A percentile compares a stretch with the other conserved stretches of the same genome.
Evolutionary conservation across 2,888 invertebrate species (phyloP).

Genomic region (Amaurobius ferox): DNA sequence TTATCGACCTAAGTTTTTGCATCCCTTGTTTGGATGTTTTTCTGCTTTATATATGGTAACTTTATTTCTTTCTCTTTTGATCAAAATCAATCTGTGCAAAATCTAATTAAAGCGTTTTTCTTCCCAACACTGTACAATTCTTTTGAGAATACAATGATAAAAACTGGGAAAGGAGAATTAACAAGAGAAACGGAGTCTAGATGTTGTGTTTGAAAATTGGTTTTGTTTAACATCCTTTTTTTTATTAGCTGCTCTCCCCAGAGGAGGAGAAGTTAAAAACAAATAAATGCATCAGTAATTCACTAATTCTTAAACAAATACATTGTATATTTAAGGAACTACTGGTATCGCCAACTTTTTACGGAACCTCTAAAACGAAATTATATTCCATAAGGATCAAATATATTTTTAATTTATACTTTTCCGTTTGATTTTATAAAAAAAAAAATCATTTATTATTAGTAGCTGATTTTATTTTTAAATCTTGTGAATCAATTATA

Average conservation of each 20-base stretch:
- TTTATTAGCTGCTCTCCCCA: constrained; percentile 30
- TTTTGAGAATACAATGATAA: constrained; percentile 28
- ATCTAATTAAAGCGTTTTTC: constrained; percentile 68
- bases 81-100: constrained; percentile 53
- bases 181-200: constrained; percentile 17
- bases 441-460: too few relatives aligned
- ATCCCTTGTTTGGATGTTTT: background rate
- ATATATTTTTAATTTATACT: too few relatives aligned
- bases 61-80: constrained; percentile 30
- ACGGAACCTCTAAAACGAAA: too few relatives aligned
- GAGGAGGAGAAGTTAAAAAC: constrained; percentile 22
- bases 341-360: background rate
- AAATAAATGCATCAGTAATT: constrained; percentile 40
- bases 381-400: too few relatives aligned
- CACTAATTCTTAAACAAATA: constrained; percentile 43
- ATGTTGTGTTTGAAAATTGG: background rate
- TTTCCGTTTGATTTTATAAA: too few relatives aligned
- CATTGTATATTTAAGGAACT: background rate
- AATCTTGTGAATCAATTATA: too few relatives aligned
- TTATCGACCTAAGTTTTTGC: constrained; percentile 2
- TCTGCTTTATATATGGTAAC: background rate
- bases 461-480: too few relatives aligned
- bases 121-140: constrained; percentile 29
- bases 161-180: constrained; percentile 19
- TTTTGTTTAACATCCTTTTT: constrained; percentile 46